phyloP scores from a whole-genome alignment of 2,888 invertebrate genomes.

The Drosophila ochracea region DNA sequence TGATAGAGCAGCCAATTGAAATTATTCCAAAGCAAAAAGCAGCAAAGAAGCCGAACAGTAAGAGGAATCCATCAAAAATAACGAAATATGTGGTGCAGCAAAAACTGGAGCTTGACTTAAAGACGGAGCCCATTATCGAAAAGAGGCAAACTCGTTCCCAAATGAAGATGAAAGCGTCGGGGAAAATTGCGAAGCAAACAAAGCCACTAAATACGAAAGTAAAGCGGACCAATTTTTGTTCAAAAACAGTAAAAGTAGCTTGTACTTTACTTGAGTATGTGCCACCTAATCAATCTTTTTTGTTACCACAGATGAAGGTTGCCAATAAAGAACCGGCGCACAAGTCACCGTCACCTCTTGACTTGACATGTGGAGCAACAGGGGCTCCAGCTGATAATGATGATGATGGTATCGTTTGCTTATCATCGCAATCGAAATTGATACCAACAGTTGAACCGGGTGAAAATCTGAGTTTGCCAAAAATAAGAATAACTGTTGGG shows the following conservation, averaged over 20 bases:
- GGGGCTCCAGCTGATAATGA: not conserved
- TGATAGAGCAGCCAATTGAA: not conserved
- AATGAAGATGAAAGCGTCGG: too few species aligned
- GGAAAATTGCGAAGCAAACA: not conserved
- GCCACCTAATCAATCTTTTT: constrained; percentile 44
- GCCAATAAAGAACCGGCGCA: constrained; percentile 9
- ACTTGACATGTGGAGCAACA: constrained; percentile 11
- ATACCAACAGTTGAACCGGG: not conserved
- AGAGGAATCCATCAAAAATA: not conserved
- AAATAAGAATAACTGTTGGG: not conserved
- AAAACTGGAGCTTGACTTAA: not conserved
- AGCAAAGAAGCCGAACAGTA: not conserved
- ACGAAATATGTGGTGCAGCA: too few species aligned
- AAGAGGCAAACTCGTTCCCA: not conserved
- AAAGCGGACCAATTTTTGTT: not conserved
- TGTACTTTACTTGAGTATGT: constrained; percentile 33
- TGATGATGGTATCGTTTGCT: not conserved
- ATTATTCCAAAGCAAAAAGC: not conserved
- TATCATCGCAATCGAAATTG: not conserved
- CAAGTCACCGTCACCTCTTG: constrained; percentile 10
- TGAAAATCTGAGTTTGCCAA: not conserved
- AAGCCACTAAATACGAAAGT: not conserved
- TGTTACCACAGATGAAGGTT: constrained; percentile 39
- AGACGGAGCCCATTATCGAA: not conserved
- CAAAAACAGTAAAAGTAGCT: constrained; percentile 29